phyloP scores from a whole-genome alignment of 2,113 vertebrate species.

The Cyanistes caeruleus region DNA sequence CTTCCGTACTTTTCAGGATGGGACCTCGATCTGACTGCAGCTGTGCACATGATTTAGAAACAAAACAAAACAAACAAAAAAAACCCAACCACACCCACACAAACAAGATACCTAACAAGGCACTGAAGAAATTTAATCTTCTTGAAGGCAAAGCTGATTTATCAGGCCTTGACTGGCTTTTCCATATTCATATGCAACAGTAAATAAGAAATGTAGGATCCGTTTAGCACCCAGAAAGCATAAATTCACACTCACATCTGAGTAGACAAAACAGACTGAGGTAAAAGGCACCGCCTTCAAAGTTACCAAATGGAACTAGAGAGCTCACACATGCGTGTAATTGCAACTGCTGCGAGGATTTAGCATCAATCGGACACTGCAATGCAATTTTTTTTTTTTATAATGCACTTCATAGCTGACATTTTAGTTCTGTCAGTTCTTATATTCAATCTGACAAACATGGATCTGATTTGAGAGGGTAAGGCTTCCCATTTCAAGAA shows the following conservation, averaged over 20 bases:
- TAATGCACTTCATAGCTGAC: not conserved
- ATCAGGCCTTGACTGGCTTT: not conserved
- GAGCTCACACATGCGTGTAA: not conserved
- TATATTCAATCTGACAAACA: not conserved
- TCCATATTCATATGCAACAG: not conserved
- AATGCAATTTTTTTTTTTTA: not conserved
- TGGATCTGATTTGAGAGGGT: not conserved
- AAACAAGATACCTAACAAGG: not conserved
- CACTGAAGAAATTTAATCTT: not conserved
- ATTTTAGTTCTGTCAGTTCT: not conserved
- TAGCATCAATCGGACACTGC: not conserved
- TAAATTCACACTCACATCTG: not conserved
- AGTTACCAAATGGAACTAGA: not conserved
- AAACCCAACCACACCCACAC: not conserved
- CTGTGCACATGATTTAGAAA: not conserved
- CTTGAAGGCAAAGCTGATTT: not conserved
- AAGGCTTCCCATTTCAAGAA: slow-evolving; percentile 37
- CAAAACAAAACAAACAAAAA: not conserved
- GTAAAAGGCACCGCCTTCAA: not conserved
- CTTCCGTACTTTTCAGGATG: not conserved
- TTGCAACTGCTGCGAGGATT: not conserved
- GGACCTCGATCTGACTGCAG: not conserved
- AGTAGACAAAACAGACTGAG: not conserved
- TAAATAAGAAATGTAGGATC: not conserved
- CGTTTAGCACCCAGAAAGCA: not conserved